Evolutionary conservation across 2,113 vertebrate species (phyloP).

Genomic region (Gavia stellata): DNA sequence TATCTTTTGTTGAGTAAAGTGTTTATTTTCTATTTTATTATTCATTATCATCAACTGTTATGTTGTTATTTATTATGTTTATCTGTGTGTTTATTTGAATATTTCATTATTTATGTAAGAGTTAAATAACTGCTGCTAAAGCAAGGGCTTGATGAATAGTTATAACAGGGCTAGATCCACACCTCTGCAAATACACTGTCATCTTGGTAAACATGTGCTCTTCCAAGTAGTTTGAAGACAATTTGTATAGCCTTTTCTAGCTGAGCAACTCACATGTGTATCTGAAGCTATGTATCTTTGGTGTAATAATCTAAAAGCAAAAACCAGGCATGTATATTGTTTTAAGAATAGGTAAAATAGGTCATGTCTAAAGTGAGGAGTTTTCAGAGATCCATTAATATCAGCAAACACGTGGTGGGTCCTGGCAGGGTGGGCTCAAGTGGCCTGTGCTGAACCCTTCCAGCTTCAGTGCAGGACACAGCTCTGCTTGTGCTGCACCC

Average conservation of each 20-base stretch:
- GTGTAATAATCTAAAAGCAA: not conserved
- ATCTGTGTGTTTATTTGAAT: not conserved
- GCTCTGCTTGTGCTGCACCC: fast-evolving
- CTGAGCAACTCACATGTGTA: not conserved
- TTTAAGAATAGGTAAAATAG: not conserved
- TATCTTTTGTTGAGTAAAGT: not conserved
- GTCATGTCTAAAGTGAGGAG: not conserved
- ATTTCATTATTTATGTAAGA: not conserved
- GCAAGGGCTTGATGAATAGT: not conserved
- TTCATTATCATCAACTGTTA: not conserved
- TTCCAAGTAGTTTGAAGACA: not conserved
- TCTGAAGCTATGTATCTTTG: not conserved
- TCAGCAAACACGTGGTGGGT: not conserved
- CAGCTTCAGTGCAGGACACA: fast-evolving
- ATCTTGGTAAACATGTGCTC: not conserved
- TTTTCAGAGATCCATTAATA: not conserved
- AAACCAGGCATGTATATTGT: not conserved
- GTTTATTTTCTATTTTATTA: not conserved
- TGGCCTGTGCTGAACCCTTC: not conserved
- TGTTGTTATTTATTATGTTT: not conserved
- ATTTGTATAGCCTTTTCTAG: not conserved
- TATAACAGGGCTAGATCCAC: not conserved
- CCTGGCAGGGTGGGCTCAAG: not conserved
- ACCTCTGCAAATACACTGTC: not conserved
- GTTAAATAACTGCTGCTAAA: not conserved